Evolutionary conservation across 2,888 invertebrate genomes (phyloP).

Genomic region (Microctonus brassicae): DNA sequence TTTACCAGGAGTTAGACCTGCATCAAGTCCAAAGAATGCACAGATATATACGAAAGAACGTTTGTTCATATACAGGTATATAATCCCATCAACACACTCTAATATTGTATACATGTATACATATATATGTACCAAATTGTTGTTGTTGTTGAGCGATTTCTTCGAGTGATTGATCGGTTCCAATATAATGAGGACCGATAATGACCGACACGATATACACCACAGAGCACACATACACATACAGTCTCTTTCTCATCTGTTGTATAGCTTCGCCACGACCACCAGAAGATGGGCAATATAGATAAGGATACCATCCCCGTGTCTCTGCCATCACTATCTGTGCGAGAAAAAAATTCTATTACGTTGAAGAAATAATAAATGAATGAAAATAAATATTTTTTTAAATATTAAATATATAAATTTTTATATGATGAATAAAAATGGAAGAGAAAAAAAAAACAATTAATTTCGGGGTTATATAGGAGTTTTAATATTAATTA

Average conservation of each 20-base stretch:
- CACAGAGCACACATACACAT: slow-evolving; percentile 46
- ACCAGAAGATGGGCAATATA: slow-evolving; percentile 60
- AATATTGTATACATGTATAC: neutral
- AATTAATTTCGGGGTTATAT: no score
- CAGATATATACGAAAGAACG: neutral
- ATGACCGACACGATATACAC: slow-evolving; percentile 66
- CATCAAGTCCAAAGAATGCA: neutral
- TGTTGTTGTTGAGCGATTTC: slow-evolving; percentile 4
- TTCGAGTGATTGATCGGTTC: slow-evolving; percentile 66
- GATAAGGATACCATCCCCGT: slow-evolving; percentile 49
- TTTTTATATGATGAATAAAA: no score
- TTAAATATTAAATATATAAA: no score
- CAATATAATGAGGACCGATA: slow-evolving; percentile 69
- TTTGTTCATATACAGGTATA: neutral
- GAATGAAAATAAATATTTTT: no score
- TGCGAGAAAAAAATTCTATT: slow-evolving; percentile 7
- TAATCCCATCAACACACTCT: no score
- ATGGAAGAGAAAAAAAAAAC: no score
- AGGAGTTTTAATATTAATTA: neutral
- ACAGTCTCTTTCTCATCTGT: neutral
- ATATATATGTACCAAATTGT: neutral
- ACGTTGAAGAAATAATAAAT: neutral
- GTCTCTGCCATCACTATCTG: slow-evolving; percentile 23
- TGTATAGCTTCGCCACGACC: slow-evolving; percentile 46
- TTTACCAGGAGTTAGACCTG: neutral